Evolutionary conservation across 2,797 vertebrate genomes (phyloP).

Genomic region (Gallirallus australis): DNA sequence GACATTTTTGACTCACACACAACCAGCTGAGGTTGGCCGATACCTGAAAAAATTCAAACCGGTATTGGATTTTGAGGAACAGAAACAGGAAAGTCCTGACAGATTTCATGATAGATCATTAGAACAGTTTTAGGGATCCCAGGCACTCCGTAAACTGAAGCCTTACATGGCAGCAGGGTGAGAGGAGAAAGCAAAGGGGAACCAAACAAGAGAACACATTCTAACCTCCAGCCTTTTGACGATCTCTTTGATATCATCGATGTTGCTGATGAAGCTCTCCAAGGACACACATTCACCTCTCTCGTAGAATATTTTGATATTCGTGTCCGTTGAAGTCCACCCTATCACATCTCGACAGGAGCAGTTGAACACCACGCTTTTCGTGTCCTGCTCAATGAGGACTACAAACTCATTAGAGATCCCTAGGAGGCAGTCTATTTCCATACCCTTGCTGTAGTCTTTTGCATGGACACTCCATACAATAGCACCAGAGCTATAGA

Average conservation of each 20-base stretch:
- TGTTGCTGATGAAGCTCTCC: conserved; percentile 91
- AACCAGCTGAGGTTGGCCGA: background rate
- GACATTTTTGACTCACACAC: background rate
- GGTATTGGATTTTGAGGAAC: background rate
- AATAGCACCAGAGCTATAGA: conserved; percentile 90
- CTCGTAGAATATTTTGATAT: conserved; percentile 96
- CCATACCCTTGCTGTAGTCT: conserved; percentile 91
- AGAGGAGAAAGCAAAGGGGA: background rate
- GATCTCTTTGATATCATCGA: conserved; percentile 95
- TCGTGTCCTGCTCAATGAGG: conserved; percentile 92
- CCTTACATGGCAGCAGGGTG: fast-evolving
- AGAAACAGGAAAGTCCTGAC: background rate
- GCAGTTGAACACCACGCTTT: conserved; percentile 93
- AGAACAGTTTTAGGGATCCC: background rate
- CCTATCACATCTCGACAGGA: conserved; percentile 95
- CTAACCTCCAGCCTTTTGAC: conserved; percentile 96
- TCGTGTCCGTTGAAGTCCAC: conserved; percentile 93
- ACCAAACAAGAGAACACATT: conserved; percentile 26
- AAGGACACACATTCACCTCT: conserved; percentile 93
- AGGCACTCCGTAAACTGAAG: background rate
- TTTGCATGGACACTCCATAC: conserved; percentile 93
- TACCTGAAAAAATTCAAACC: background rate
- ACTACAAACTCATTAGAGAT: conserved; percentile 94
- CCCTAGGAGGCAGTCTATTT: conserved; percentile 91
- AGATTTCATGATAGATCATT: background rate